Percentiles rank a stretch among this genome's conserved stretches.
These are phyloP conservation scores for Acanthosepion lycidas DNA, from an alignment of 2,888 invertebrate genomes.

Conservation along the genomic window DNA sequence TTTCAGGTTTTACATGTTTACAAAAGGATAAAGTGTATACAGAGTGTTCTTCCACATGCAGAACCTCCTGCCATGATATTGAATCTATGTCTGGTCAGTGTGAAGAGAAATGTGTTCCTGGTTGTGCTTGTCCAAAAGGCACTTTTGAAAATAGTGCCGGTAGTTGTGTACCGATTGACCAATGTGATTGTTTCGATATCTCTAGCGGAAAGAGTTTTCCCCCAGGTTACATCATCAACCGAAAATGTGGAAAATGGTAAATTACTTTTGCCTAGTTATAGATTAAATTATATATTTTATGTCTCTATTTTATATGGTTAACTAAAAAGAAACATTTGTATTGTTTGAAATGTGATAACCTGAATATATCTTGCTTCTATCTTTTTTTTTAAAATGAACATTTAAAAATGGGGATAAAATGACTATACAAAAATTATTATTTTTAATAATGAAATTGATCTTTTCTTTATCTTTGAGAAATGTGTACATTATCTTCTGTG, in stretches of 20 bases:
- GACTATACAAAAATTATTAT: no score
- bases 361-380: no score
- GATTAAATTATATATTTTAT: not conserved
- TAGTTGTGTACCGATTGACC: slow-evolving; percentile 24
- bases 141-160: not conserved
- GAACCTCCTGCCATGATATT: not conserved
- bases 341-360: no score
- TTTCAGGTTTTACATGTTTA: slow-evolving; percentile 39
- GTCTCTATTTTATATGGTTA: no score
- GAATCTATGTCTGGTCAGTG: not conserved
- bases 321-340: no score
- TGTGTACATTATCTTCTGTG: no score
- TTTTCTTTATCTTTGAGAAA: no score
- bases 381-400: no score
- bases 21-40: not conserved
- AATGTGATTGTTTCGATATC: slow-evolving; percentile 39
- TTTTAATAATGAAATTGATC: no score
- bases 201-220: not conserved
- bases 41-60: slow-evolving; percentile 6
- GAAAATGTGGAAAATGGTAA: slow-evolving; percentile 41
- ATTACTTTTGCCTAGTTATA: not conserved
- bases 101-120: slow-evolving; percentile 41
- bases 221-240: not conserved
- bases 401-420: no score
- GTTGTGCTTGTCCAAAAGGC: slow-evolving; percentile 35